phyloP scores from a whole-genome alignment of 2,888 invertebrate species.

The Leptura quadrifasciata region DNA sequence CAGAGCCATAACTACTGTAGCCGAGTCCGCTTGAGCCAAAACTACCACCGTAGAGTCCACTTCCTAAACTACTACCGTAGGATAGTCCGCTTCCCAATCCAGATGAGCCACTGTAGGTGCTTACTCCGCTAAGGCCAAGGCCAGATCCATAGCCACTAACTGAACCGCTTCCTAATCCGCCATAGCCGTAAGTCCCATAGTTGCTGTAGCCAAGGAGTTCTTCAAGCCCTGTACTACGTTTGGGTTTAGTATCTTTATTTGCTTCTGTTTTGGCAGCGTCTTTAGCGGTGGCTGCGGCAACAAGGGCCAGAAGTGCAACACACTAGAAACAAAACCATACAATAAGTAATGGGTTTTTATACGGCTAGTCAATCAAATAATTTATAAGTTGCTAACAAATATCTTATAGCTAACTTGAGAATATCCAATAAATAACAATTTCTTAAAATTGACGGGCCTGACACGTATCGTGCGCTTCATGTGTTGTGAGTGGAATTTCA shows the following conservation, averaged over 20 bases:
- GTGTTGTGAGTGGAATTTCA: no score
- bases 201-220: conserved; percentile 35
- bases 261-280: conserved; percentile 29
- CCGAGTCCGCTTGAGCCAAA: no score
- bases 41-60: conserved; percentile 6
- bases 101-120: conserved; percentile 14
- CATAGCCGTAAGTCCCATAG: conserved; percentile 31
- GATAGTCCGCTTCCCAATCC: neutral
- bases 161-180: neutral
- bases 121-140: neutral
- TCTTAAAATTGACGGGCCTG: no score
- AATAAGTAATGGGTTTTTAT: no score
- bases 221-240: conserved; percentile 43
- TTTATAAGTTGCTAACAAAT: no score
- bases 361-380: no score
- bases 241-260: conserved; percentile 40
- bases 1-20: neutral
- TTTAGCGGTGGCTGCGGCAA: conserved; percentile 41
- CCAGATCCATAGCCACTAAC: conserved; percentile 29
- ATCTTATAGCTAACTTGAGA: no score
- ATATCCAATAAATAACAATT: no score
- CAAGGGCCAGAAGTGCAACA: conserved; percentile 46
- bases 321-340: conserved; percentile 49
- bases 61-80: neutral
- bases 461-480: no score